Conservation (phyloP, 2,888 invertebrate species). For the Apotomis turbidana region DNA sequence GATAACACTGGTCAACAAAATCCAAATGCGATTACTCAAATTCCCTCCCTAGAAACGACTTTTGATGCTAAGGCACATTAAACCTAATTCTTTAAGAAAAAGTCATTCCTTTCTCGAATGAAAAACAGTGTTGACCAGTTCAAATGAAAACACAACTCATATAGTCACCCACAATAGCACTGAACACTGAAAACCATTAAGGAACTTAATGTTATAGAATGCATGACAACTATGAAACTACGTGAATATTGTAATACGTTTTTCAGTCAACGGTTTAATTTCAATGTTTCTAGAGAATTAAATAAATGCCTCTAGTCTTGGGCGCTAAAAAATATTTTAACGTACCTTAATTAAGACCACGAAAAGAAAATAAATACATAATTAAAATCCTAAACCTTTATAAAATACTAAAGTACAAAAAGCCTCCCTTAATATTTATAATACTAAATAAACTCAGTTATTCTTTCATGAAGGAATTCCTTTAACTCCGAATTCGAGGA, state of each 20-base stretch:
- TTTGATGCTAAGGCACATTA: no score
- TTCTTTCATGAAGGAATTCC: not conserved
- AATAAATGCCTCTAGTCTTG: not conserved
- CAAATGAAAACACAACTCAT: not conserved
- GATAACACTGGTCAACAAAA: no score
- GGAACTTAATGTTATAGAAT: not conserved
- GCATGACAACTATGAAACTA: not conserved
- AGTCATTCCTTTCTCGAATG: no score
- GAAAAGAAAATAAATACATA: not conserved
- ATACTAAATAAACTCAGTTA: slow-evolving; percentile 8
- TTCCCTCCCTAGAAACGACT: no score
- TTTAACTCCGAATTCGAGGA: slow-evolving; percentile 1
- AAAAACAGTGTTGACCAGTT: no score
- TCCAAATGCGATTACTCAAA: no score
- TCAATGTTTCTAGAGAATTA: not conserved
- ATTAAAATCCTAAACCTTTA: slow-evolving; percentile 6
- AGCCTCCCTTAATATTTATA: slow-evolving; percentile 29
- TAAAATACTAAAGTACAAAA: slow-evolving; percentile 19
- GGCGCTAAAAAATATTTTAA: not conserved
- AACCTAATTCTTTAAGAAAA: no score
- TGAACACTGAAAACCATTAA: not conserved
- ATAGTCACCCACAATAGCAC: not conserved
- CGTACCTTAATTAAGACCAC: not conserved
- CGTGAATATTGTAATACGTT: not conserved
- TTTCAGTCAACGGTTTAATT: not conserved